Evolutionary conservation across 2,113 vertebrate genomes (phyloP), one percentile per base, ranked within the genome.

Genomic region (Pagrus major): DNA sequence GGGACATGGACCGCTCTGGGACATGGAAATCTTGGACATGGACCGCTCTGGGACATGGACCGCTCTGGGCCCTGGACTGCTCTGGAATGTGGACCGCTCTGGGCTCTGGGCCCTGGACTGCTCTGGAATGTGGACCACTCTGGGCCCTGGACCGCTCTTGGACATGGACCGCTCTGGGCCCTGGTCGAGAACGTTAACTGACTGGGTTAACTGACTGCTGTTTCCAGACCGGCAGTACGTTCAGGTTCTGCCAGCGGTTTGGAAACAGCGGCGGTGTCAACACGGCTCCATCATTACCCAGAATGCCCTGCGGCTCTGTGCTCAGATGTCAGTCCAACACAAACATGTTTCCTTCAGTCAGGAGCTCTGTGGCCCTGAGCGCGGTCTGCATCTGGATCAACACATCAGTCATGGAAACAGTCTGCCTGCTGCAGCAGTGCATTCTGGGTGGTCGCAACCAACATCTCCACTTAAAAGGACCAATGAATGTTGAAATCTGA

Each of bases 361-460:
- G 12, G 31, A 52, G 59, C 51, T 2, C 11, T 6, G 76, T 5
- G 3, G 77, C 73, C 60, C 75, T 71, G 20, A 42, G 71, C 1
- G 25, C 9, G 16, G 76, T 56, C 80, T 83, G 42, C 71, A 83
- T 60, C 70, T 0, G 35, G 18, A 23, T 15, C 39, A 63, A 46
- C 51, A 9, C 82, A 23, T 29, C 56, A 33, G 73, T 20, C 74
- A 73, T 85, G 83, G 78, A 81, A 85, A 68, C 65, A 27, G 25
- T 21, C 60, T n/a, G 51, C 41, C 31, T 68, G 69, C 60, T 27
- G 75, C 33, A 37, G 25, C 82, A 55, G 52, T 66, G 78, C 23
- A 64, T 77, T 55, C 47, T 70, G 84, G 84, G 78, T 65, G 64
- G 69, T 20, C 58, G 4, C 31, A 46, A 6, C 42, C 51, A 5